Conservation (phyloP, 2,888 invertebrate genomes). For the Synergus laeviventris region DNA sequence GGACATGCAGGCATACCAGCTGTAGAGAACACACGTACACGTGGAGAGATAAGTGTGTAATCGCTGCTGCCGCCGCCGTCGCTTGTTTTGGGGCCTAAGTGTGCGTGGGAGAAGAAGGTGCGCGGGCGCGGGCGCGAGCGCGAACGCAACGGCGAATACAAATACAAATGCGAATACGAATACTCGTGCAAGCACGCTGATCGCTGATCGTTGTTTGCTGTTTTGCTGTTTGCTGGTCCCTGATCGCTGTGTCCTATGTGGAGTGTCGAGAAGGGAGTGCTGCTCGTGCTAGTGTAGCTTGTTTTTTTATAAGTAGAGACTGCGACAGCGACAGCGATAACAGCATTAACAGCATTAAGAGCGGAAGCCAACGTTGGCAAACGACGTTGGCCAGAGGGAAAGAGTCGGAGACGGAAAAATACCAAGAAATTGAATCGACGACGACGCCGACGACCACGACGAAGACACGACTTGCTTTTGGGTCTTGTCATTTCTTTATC, state of each 20-base stretch:
- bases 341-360: conserved; percentile 44
- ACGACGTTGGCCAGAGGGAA: conserved; percentile 42
- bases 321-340: conserved; percentile 33
- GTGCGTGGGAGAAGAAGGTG: conserved; percentile 22
- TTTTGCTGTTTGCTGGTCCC: no score
- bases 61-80: background rate
- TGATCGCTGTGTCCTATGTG: background rate
- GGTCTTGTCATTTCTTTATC: conserved; percentile 13
- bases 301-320: background rate
- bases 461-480: conserved; percentile 38
- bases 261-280: conserved; percentile 31
- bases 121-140: conserved; percentile 7
- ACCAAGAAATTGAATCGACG: conserved; percentile 30
- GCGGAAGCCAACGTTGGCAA: conserved; percentile 47
- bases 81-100: conserved; percentile 30
- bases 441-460: conserved; percentile 48
- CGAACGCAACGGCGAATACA: background rate
- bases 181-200: background rate
- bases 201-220: background rate
- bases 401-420: conserved; percentile 6
- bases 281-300: conserved; percentile 17
- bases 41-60: background rate
- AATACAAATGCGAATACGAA: background rate
- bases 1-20: conserved; percentile 27
- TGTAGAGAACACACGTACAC: conserved; percentile 7